Evolutionary conservation across 2,888 invertebrate genomes (phyloP).

Genomic region (Apotomis capreana): DNA sequence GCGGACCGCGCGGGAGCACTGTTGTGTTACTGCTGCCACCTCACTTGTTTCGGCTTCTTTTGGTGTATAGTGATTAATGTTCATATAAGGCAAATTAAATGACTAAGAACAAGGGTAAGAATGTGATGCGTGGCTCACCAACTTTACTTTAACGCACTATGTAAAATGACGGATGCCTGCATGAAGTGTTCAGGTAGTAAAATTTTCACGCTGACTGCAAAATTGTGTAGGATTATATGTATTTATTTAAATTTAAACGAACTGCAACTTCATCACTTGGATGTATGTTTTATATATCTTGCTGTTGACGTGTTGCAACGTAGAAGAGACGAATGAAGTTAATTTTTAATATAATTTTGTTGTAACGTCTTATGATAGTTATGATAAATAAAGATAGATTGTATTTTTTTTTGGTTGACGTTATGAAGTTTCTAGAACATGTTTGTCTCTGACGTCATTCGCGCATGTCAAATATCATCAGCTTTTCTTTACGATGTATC

Average conservation of each 20-base stretch:
- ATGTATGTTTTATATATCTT: no score
- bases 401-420: no score
- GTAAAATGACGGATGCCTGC: neutral
- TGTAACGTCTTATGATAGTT: no score
- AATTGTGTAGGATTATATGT: neutral
- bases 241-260: neutral
- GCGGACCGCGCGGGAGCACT: conserved; percentile 50
- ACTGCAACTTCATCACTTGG: no score
- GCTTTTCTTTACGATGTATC: no score
- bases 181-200: neutral
- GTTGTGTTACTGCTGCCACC: conserved; percentile 53
- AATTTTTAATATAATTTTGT: no score
- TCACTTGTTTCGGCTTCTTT: conserved; percentile 27
- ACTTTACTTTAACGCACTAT: neutral
- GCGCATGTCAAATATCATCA: no score
- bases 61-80: conserved; percentile 40
- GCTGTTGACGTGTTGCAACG: no score
- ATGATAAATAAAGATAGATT: no score
- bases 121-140: conserved; percentile 22
- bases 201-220: neutral
- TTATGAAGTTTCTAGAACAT: no score
- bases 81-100: conserved; percentile 49
- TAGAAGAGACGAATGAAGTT: no score
- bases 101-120: conserved; percentile 56
- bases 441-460: no score